A percentile compares a stretch with the other conserved stretches of the same genome.
Conservation (phyloP, 30 jellyfish, hydroid and myxozoan genomes). For the Aurelia sp. region DNA sequence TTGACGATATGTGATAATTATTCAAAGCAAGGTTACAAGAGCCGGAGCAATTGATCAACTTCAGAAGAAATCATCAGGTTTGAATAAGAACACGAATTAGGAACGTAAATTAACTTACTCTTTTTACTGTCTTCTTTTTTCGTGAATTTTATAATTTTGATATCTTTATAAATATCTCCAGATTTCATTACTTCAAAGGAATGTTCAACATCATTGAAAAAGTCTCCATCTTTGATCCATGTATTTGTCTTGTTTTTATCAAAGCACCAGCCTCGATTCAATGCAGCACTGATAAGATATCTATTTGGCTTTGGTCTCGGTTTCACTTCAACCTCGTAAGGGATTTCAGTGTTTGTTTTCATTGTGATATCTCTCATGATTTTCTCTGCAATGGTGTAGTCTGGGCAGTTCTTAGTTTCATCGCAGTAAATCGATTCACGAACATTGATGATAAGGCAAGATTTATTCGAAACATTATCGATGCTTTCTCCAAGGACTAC, state of each 20-base stretch:
- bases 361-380: constrained; percentile 7
- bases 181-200: constrained; percentile 26
- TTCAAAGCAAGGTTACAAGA: no score
- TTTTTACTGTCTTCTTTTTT: constrained; percentile 13
- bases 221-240: constrained; percentile 48
- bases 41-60: no score
- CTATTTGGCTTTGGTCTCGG: constrained; percentile 52
- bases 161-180: constrained; percentile 30
- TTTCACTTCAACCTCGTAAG: constrained; percentile 28
- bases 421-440: constrained; percentile 46
- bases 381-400: constrained; percentile 20
- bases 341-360: constrained; percentile 9
- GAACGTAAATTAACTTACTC: not conserved
- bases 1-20: no score
- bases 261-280: constrained; percentile 55
- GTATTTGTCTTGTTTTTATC: not conserved
- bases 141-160: constrained; percentile 2
- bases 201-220: constrained; percentile 21
- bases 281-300: constrained; percentile 32
- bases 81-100: not conserved
- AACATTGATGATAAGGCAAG: constrained; percentile 30
- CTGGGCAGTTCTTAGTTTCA: constrained; percentile 39
- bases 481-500: constrained; percentile 6
- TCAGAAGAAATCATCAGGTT: no score
- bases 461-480: constrained; percentile 11